phyloP scores from a whole-genome alignment of 1,140 invertebrate genomes.

The Papilio glaucus region DNA sequence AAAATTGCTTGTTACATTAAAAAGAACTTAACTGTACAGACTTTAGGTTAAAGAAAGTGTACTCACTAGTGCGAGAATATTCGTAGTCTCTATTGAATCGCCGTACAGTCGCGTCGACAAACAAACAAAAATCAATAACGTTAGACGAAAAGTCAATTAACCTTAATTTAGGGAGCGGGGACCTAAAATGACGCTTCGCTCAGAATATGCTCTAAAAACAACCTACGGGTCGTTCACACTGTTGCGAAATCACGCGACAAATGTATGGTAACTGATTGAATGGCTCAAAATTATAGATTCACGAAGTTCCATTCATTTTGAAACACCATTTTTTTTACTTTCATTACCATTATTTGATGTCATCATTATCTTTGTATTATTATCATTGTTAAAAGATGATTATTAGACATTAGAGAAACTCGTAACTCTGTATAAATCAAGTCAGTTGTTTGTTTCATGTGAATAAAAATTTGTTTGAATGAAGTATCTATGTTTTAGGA shows the following conservation, averaged over 20 bases:
- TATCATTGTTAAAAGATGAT: no score
- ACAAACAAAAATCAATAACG: conserved; percentile 58
- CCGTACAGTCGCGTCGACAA: conserved; percentile 35
- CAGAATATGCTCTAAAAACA: conserved; percentile 21
- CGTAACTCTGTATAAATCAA: no score
- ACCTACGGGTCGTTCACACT: conserved; percentile 40
- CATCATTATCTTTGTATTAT: not conserved
- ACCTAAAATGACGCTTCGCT: conserved; percentile 50
- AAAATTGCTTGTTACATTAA: not conserved
- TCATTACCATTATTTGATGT: not conserved
- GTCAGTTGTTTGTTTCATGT: no score
- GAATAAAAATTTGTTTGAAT: no score
- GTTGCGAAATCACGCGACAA: conserved; percentile 44
- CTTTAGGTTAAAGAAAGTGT: not conserved
- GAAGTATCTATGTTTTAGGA: no score
- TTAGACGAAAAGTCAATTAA: conserved; percentile 59
- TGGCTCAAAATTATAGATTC: conserved; percentile 34
- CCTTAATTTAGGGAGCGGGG: conserved; percentile 52
- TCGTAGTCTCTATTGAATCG: conserved; percentile 40
- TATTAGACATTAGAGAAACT: no score
- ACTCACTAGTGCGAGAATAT: conserved; percentile 29
- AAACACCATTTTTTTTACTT: not conserved
- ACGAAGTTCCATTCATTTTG: not conserved
- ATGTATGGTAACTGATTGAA: conserved; percentile 34
- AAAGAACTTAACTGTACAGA: not conserved